Percentiles rank a stretch among this genome's conserved stretches.
phyloP scores from a whole-genome alignment of 2,888 invertebrate species.

The Clunio marinus region DNA sequence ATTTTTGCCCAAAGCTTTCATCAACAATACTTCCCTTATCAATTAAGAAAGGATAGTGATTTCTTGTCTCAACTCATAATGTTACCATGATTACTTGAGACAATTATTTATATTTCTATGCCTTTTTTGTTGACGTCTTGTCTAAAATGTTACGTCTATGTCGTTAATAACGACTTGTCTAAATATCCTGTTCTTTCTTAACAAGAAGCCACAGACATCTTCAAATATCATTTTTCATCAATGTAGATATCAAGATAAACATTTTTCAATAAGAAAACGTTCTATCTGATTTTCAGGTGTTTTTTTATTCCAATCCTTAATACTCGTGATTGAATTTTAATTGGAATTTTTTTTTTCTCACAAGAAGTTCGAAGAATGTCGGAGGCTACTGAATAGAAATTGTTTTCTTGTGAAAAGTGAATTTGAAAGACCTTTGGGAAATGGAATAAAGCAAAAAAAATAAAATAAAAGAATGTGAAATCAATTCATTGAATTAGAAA shows the following conservation, averaged over 20 bases:
- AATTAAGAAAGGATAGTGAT: slow-evolving; percentile 11
- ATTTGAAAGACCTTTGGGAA: not conserved
- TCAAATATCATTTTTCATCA: too few relatives aligned
- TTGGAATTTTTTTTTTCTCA: slow-evolving; percentile 14
- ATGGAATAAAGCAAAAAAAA: not conserved
- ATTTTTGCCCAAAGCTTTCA: not conserved
- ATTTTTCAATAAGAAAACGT: too few relatives aligned
- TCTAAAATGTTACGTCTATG: not conserved
- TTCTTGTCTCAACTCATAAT: not conserved
- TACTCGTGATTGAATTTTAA: slow-evolving; percentile 16
- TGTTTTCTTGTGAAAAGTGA: not conserved
- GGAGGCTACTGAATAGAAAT: too few relatives aligned
- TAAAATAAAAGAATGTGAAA: slow-evolving; percentile 4
- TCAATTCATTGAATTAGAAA: slow-evolving; percentile 22
- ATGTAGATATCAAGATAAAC: too few relatives aligned
- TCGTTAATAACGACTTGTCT: not conserved
- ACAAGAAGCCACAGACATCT: too few relatives aligned
- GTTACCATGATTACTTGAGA: not conserved
- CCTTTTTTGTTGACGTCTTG: not conserved
- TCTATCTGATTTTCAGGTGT: not conserved
- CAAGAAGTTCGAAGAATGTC: too few relatives aligned
- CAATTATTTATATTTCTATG: slow-evolving; percentile 11
- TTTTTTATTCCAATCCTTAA: not conserved
- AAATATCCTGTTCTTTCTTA: too few relatives aligned
- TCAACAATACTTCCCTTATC: slow-evolving; percentile 9